A percentile compares a stretch with the other conserved stretches of the same genome.
phyloP scores from a whole-genome alignment of 2,797 vertebrate species.

The Oryzias dopingdopingensis region DNA sequence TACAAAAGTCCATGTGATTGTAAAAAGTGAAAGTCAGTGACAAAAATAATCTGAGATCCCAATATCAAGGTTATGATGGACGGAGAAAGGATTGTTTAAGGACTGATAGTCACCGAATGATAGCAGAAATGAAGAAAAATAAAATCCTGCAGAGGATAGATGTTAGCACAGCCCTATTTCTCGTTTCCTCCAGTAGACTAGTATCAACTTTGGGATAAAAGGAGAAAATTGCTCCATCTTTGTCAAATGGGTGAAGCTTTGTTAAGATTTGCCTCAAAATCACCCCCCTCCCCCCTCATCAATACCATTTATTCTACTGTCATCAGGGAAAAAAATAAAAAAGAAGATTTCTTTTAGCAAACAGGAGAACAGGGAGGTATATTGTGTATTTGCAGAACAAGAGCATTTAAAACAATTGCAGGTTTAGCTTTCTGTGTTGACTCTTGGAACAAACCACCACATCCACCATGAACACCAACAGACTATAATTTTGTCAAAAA shows the following conservation, averaged over 20 bases:
- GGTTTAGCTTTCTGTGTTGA: slow-evolving; percentile 26
- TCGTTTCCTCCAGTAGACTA: slow-evolving; percentile 36
- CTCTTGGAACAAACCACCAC: slow-evolving; percentile 10
- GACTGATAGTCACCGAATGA: slow-evolving; percentile 37
- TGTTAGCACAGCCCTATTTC: slow-evolving; percentile 33
- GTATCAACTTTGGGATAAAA: slow-evolving; percentile 27
- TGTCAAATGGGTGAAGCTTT: slow-evolving; percentile 64
- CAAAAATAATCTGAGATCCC: background rate
- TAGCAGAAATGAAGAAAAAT: slow-evolving; percentile 21
- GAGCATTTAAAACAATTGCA: slow-evolving; percentile 46
- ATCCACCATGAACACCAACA: background rate
- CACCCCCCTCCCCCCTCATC: slow-evolving; percentile 10
- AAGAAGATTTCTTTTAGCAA: slow-evolving; percentile 1
- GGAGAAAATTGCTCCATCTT: slow-evolving; percentile 34
- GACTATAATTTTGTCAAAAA: slow-evolving; percentile 23
- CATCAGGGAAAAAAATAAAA: background rate
- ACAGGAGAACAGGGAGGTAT: slow-evolving; percentile 16
- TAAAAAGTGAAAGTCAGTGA: background rate
- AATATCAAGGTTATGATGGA: background rate
- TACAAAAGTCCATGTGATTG: background rate
- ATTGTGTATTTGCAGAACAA: slow-evolving; percentile 36
- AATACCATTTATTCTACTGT: slow-evolving; percentile 9
- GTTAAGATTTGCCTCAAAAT: slow-evolving; percentile 52
- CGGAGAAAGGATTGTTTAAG: background rate
- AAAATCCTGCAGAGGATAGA: slow-evolving; percentile 36